Evolutionary conservation across 2,888 invertebrate species (phyloP).

Genomic region (Brenthis daphne): DNA sequence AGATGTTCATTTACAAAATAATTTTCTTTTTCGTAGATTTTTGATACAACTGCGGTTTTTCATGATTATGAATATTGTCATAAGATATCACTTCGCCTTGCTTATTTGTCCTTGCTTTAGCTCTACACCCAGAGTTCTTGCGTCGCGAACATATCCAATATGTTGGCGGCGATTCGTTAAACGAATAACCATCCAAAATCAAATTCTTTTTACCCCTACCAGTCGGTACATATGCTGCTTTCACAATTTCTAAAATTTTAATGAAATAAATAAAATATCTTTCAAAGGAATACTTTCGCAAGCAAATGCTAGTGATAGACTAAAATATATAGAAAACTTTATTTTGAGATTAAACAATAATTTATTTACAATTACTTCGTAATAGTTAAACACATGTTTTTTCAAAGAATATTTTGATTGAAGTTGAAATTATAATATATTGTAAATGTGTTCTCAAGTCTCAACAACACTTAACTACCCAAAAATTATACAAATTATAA

Average conservation of each 20-base stretch:
- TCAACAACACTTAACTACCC: too few species aligned
- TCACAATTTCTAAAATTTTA: conserved; percentile 50
- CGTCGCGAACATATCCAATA: conserved; percentile 61
- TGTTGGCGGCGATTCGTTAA: conserved; percentile 48
- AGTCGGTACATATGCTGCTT: conserved; percentile 65
- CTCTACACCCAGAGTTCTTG: conserved; percentile 51
- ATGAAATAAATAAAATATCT: conserved; percentile 1
- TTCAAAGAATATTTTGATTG: too few species aligned
- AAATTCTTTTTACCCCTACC: conserved; percentile 58
- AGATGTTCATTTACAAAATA: conserved; percentile 14
- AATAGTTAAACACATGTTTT: too few species aligned
- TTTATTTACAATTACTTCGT: too few species aligned
- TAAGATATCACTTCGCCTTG: conserved; percentile 55
- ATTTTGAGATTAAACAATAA: too few species aligned
- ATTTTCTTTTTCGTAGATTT: conserved; percentile 56
- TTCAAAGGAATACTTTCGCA: too few species aligned
- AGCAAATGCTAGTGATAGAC: too few species aligned
- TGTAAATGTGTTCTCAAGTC: too few species aligned
- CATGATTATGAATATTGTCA: conserved; percentile 60
- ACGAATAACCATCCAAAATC: conserved; percentile 64
- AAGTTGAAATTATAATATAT: too few species aligned
- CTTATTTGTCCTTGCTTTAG: conserved; percentile 63
- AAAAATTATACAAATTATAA: too few species aligned
- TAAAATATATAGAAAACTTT: too few species aligned
- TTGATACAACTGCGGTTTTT: conserved; percentile 60